Evolutionary conservation across 2,113 vertebrate species (phyloP), one percentile per base, ranked within the genome.

Genomic region (Suricata suricatta): DNA sequence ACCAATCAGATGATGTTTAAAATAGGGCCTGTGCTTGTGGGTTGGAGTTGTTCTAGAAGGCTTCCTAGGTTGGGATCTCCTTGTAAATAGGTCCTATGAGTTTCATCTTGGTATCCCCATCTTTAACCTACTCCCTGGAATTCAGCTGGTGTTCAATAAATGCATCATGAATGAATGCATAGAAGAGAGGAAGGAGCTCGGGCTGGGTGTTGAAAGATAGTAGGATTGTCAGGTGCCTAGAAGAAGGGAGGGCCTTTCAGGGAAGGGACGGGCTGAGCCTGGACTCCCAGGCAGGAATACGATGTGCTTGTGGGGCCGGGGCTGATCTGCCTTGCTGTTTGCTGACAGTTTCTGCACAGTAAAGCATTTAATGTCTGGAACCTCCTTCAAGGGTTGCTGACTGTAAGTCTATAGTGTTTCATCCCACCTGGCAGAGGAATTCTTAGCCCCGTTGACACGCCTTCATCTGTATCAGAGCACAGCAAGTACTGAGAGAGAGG

Each of bases 381-480:
- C 92, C 74, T 44, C 71, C 64, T 95, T 57, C 6, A 19, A 64
- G 80, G 52, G 47, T 68, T 82, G 68, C 88, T 72, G 68, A 77
- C 63, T 50, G 0, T 95, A 82, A 82, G 91, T 64, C 72, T 93
- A 15, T 11, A 33, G 72, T 68, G 14, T 93, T 81, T 93, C 47
- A 87, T 79, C 1, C 66, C 10, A 38, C 72, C 82, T 96, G 89
- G 66, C 90, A 64, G 76, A 95, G 74, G 72, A 69, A 74, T 54
- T 63, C 74, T 41, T 57, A 38, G 69, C 57, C 69, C 89, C 84
- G 88, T 89, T 81, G 60, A 88, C 25, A 50, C 6, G 35, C 23
- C 35, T 86, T 88, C 82, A 29, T 60, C 29, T 91, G 2, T 74
- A 71, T 66, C 60, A 38, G 47, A 68, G 72, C 14, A 33, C 68